These are phyloP conservation scores for Lota lota DNA, from an alignment of 2,113 vertebrate genomes.

Conservation along the genomic window DNA sequence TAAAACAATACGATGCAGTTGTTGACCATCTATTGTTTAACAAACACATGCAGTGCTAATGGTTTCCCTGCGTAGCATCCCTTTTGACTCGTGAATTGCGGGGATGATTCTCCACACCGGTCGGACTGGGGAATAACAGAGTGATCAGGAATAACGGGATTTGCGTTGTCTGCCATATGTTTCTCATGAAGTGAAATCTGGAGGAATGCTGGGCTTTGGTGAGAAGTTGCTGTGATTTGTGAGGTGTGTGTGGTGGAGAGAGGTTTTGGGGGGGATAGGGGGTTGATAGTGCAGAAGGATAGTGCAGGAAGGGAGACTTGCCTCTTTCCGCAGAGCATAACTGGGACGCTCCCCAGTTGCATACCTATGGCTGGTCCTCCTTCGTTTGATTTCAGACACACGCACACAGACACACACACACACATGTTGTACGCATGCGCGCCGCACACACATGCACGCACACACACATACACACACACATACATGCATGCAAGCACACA, in stretches of 20 bases:
- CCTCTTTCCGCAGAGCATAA: conserved; percentile 20
- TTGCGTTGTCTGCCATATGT: conserved; percentile 69
- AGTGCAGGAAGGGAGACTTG: conserved; percentile 40
- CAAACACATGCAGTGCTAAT: no score
- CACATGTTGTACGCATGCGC: no score
- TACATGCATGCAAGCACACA: not conserved
- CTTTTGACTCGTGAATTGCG: no score
- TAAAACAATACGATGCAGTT: no score
- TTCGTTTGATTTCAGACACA: conserved; percentile 14
- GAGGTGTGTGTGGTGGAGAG: conserved; percentile 66
- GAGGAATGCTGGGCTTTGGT: conserved; percentile 70
- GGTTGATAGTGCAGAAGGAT: conserved; percentile 14
- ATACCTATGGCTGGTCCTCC: conserved; percentile 48
- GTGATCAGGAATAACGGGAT: conserved; percentile 70
- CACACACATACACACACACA: not conserved
- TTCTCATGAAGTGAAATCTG: conserved; percentile 73
- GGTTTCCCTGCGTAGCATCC: no score
- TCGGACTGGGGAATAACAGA: conserved; percentile 37
- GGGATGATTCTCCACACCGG: no score
- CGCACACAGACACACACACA: no score
- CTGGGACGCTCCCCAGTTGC: conserved; percentile 50
- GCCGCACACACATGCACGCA: no score
- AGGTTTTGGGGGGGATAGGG: conserved; percentile 47
- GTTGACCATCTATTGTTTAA: no score
- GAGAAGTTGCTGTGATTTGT: conserved; percentile 72